Evolutionary conservation across 1,140 invertebrate species (phyloP), one percentile per base, ranked within the genome.

Genomic region (Drosophila yakuba): DNA sequence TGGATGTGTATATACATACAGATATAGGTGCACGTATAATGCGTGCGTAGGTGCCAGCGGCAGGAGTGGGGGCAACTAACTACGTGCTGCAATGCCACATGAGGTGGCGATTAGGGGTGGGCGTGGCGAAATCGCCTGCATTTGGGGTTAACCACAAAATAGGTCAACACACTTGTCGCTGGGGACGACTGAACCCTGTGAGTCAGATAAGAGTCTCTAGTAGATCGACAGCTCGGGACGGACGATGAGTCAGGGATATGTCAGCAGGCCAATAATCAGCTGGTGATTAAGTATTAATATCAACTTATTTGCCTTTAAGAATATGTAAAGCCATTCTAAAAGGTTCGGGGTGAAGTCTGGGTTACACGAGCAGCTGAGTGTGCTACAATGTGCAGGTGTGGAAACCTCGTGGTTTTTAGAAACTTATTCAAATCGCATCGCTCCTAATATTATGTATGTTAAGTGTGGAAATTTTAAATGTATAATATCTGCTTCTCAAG

Each of bases 21-120:
- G 15, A 59, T 15, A 6, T 25, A 14, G 32, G 32, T 32, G 32
- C 32, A 10, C 8, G 7, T 52, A 28, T 36, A 23, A n/a, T 43
- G 48, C 36, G 52, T 50, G 56, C 45, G 75, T 64, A 23, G 44
- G 69, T 45, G 17, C 17, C 17, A 17, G 17, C 17, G 17, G 17
- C n/a, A n/a, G n/a, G 17, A 17, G 17, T 0, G 17, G 67, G 28
- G 50, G 20, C 25, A 32, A 41, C 39, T 39, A 48, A 15, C 67
- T 59, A 82, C 66, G 79, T 78, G 79, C 50, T 52, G 69, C 74
- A 78, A 81, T 81, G 79, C 67, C 36, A 23, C 52, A 28, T 43
- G 41, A 47, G 41, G 15, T 20, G 41, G 50, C 5, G 15, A 55
- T 12, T 11, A 12, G 25, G 14, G 12, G 45, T 25, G 14, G 38